A percentile compares a stretch with the other conserved stretches of the same genome.
These are phyloP conservation scores for Catostomus latipinnis DNA, from an alignment of 2,797 vertebrate species.

Conservation along the genomic window DNA sequence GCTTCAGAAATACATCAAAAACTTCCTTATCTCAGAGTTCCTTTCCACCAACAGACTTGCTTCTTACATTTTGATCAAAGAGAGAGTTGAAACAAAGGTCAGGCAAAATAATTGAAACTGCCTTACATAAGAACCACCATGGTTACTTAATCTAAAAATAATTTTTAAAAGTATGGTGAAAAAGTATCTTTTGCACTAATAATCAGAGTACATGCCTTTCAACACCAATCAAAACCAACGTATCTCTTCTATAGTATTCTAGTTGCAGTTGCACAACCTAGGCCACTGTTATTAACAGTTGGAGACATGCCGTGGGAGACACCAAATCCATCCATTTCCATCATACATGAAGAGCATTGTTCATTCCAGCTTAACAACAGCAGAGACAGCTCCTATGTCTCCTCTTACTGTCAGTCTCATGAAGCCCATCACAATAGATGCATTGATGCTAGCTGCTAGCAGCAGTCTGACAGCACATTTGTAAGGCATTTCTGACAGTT, in stretches of 20 bases:
- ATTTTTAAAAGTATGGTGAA: no score
- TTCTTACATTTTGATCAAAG: conserved; percentile 1
- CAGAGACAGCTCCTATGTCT: conserved; percentile 48
- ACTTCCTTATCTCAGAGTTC: neutral
- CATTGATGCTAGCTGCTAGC: conserved; percentile 45
- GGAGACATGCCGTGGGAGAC: conserved; percentile 35
- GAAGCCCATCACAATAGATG: conserved; percentile 55
- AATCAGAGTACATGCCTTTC: neutral
- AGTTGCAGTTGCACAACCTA: neutral
- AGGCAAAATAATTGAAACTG: neutral
- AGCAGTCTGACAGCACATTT: conserved; percentile 26
- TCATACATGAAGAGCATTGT: conserved; percentile 59
- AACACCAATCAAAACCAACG: neutral
- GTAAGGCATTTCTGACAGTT: neutral
- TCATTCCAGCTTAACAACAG: conserved; percentile 51
- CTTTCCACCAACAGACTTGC: neutral
- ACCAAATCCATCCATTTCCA: conserved; percentile 36
- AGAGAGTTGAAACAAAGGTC: neutral
- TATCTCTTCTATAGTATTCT: neutral
- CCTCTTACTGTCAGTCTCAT: conserved; percentile 50
- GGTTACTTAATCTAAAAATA: no score
- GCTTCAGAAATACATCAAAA: no score
- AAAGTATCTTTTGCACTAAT: neutral
- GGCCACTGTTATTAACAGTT: neutral
- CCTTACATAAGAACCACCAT: no score